These are phyloP conservation scores for Anser cygnoides DNA, from an alignment of 2,113 vertebrate species.

Conservation along the genomic window DNA sequence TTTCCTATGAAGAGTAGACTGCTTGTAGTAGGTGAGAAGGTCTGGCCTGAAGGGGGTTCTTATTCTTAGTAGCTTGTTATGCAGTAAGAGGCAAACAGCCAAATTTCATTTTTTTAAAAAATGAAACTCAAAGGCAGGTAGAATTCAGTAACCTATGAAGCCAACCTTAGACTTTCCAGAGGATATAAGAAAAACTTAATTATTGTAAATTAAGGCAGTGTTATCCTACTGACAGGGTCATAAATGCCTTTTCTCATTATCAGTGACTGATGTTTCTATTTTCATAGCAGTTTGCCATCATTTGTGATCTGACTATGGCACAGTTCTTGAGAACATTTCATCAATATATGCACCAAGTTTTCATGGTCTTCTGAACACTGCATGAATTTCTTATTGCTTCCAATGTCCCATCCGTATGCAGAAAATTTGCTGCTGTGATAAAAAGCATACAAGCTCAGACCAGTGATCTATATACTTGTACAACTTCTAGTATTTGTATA, in stretches of 20 bases:
- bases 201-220: background rate
- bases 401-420: background rate
- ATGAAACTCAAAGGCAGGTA: background rate
- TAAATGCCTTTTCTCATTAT: background rate
- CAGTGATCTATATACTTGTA: background rate
- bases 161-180: background rate
- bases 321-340: background rate
- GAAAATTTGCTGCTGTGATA: background rate
- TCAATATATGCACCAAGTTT: background rate
- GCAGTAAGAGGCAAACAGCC: background rate
- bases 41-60: background rate
- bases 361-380: background rate
- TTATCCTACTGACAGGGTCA: background rate
- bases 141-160: background rate
- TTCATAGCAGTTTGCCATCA: background rate
- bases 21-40: background rate
- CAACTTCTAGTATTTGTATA: background rate
- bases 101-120: background rate
- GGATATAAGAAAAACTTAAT: background rate
- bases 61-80: background rate
- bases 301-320: background rate
- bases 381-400: background rate
- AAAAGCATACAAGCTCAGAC: background rate
- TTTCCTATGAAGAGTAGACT: constrained; percentile 39
- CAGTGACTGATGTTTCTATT: background rate